Conservation (phyloP, 2,113 vertebrate genomes). For the Crotalus helleri region DNA sequence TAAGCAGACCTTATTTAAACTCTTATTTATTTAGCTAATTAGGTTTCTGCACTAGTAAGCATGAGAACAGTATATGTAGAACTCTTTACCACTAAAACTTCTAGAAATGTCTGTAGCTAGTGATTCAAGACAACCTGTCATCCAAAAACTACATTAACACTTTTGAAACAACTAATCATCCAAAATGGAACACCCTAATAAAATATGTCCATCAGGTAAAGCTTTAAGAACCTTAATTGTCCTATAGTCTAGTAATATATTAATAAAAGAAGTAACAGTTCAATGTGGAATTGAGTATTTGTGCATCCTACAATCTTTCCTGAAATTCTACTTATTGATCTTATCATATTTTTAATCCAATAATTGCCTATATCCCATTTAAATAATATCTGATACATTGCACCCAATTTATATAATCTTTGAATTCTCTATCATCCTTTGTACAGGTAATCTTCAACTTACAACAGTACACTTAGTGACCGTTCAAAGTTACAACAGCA, state of each 20-base stretch:
- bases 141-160: neutral
- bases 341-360: neutral
- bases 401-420: no score
- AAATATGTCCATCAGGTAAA: neutral
- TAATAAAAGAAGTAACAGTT: neutral
- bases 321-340: neutral
- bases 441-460: no score
- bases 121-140: neutral
- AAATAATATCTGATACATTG: neutral
- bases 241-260: neutral
- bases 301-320: neutral
- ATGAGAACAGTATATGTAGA: neutral
- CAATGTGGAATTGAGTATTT: neutral
- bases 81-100: neutral
- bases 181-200: neutral
- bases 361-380: neutral
- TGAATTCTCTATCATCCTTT: no score
- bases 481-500: no score
- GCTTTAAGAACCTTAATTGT: neutral
- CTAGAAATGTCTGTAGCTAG: neutral
- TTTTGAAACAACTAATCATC: neutral
- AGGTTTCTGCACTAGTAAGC: slow-evolving; percentile 23
- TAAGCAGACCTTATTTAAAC: neutral
- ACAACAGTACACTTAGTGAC: no score
- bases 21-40: neutral